Evolutionary conservation across 2,113 vertebrate genomes (phyloP), one percentile per base, ranked within the genome.

Genomic region (Catharus minimus): DNA sequence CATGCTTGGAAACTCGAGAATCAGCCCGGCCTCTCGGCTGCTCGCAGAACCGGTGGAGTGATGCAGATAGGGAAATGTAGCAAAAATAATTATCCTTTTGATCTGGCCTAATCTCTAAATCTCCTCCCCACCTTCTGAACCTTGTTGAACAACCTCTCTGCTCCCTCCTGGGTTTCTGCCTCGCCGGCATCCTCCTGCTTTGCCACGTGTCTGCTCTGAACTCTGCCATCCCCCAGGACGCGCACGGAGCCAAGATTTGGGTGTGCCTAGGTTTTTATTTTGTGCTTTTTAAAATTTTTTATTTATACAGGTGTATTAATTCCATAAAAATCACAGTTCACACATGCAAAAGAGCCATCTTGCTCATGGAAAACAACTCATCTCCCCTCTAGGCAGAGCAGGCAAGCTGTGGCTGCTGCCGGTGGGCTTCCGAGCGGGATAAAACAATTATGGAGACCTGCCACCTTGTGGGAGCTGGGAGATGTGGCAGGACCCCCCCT

Each of bases 61-160:
- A 62, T 68, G 74, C 87, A 89, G 91, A 89, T 89, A 92, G 87
- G 84, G 74, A 94, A 82, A 84, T 39, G 79, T 10, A 94, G 72
- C 81, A 72, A 79, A 95, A 92, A 89, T 88, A 94, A 95, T 94
- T 82, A 89, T 61, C 66, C 91, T 89, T 95, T 93, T 95, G 94
- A 95, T 95, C 91, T 87, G 62, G 33, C 0, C 2, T 94, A 91
- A 95, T 94, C 94, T 92, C 87, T 79, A 57, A 44, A 94, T 95
- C 95, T 95, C 74, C 81, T 87, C 73, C 81, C 81, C 41, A 38
- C 65, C 66, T 94, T 65, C 84, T 91, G 84, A 95, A 95, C 93
- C 84, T 80, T 85, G 81, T 39, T 85, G 84, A 95, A 89, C 89
- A 68, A 53, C 78, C 55, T 82, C 55, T 72, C 44, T 16, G 39